phyloP scores from a whole-genome alignment of 1,140 invertebrate species.

The Acromyrmex echinatior region DNA sequence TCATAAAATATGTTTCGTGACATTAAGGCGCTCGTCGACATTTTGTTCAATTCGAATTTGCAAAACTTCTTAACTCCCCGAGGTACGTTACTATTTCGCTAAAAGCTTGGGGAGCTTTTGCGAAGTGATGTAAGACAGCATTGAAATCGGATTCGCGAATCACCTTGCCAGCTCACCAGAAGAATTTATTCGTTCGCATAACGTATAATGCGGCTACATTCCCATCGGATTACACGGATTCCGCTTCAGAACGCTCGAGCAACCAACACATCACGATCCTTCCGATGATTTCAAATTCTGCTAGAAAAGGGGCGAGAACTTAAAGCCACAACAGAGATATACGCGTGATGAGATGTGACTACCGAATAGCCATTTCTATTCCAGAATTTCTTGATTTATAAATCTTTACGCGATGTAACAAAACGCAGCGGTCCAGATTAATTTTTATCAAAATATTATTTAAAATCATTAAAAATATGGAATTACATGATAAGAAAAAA shows the following conservation, averaged over 20 bases:
- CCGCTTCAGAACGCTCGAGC: background rate
- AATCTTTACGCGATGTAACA: background rate
- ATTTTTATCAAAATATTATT: background rate
- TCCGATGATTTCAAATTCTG: constrained; percentile 32
- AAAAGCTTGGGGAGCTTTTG: background rate
- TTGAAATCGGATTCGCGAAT: constrained; percentile 50
- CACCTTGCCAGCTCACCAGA: constrained; percentile 15
- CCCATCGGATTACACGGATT: constrained; percentile 52
- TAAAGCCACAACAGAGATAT: constrained; percentile 21
- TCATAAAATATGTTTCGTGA: background rate
- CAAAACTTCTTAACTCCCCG: background rate
- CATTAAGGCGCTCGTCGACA: background rate
- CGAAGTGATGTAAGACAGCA: constrained; percentile 15
- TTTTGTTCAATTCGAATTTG: background rate
- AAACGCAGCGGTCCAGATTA: background rate
- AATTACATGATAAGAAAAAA: background rate
- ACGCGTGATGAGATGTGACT: background rate
- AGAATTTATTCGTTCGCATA: constrained; percentile 52
- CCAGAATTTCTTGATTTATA: background rate
- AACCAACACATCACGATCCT: constrained; percentile 30
- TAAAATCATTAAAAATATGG: background rate
- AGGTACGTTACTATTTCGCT: background rate
- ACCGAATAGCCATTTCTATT: background rate
- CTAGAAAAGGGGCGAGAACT: background rate
- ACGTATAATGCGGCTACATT: constrained; percentile 47